A percentile compares a stretch with the other conserved stretches of the same genome.
Conservation (phyloP, 1,140 invertebrate genomes). For the Caenorhabditis brenneri region DNA sequence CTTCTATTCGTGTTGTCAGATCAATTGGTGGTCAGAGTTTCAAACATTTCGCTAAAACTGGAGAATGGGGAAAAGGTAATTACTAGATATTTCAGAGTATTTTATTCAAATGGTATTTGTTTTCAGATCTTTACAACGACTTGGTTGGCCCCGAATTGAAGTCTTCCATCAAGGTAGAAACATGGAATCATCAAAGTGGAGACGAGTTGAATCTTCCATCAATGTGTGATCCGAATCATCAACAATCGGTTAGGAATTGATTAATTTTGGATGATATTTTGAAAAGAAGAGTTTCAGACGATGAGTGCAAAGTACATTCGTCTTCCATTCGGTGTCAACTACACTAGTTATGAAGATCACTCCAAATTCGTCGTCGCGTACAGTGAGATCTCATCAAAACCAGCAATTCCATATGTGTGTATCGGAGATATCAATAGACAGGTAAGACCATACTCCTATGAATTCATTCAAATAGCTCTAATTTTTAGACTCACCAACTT, state of each 20-base stretch:
- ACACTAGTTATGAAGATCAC: conserved; percentile 52
- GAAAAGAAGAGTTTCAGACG: not conserved
- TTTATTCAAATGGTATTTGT: not conserved
- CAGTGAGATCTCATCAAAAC: conserved; percentile 21
- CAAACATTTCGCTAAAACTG: conserved; percentile 52
- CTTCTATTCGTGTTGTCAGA: not conserved
- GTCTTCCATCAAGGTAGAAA: conserved; percentile 48
- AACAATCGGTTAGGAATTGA: not conserved
- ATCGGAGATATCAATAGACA: conserved; percentile 57
- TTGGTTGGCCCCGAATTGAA: conserved; percentile 44
- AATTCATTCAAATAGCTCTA: not conserved
- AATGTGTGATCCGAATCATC: conserved; percentile 21
- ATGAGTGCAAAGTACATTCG: conserved; percentile 36
- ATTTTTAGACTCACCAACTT: conserved; percentile 7
- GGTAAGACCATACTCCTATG: not conserved
- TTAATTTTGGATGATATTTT: not conserved
- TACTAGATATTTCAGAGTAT: not conserved
- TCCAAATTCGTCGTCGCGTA: conserved; percentile 55
- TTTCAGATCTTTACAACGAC: conserved; percentile 55
- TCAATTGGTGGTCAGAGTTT: conserved; percentile 42
- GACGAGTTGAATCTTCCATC: conserved; percentile 27
- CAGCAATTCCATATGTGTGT: conserved; percentile 47
- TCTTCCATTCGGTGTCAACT: conserved; percentile 49
- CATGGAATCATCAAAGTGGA: conserved; percentile 51
- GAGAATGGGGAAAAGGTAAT: conserved; percentile 51